These are phyloP conservation scores for Lepidochrysops patricia DNA, from an alignment of 2,888 invertebrate genomes.

Conservation along the genomic window DNA sequence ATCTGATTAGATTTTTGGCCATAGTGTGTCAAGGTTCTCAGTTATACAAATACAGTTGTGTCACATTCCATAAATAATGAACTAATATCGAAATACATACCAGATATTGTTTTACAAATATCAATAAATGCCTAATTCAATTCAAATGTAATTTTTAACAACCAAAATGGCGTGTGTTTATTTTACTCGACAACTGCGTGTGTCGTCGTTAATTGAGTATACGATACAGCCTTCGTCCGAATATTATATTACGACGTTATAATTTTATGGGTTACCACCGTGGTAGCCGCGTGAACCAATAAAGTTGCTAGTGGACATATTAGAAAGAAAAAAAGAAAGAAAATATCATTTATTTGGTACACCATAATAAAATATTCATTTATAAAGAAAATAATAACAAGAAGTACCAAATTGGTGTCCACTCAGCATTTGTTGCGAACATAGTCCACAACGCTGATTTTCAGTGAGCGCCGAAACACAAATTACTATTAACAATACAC, in stretches of 20 bases:
- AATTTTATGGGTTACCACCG: neutral
- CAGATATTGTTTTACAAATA: neutral
- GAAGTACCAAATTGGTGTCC: no score
- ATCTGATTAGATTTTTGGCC: neutral
- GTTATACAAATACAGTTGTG: constrained; percentile 8
- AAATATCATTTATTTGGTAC: no score
- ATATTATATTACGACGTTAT: neutral
- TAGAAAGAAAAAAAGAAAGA: no score
- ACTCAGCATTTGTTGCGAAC: no score
- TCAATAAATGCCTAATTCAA: neutral
- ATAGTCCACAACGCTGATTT: no score
- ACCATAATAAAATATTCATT: no score
- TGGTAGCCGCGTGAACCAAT: no score
- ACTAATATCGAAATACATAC: neutral
- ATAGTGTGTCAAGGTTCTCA: neutral
- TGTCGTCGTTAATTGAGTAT: neutral
- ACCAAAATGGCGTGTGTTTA: neutral
- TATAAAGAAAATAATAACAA: no score
- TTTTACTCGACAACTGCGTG: neutral
- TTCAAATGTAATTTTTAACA: neutral
- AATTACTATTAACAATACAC: no score
- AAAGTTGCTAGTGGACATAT: no score
- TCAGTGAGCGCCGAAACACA: no score
- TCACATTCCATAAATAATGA: neutral
- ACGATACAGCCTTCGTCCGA: neutral